Percentiles rank a stretch among this genome's conserved stretches.
These are phyloP conservation scores for Bursaphelenchus okinawaensis DNA, from an alignment of 2,888 invertebrate species.

Conservation along the genomic window DNA sequence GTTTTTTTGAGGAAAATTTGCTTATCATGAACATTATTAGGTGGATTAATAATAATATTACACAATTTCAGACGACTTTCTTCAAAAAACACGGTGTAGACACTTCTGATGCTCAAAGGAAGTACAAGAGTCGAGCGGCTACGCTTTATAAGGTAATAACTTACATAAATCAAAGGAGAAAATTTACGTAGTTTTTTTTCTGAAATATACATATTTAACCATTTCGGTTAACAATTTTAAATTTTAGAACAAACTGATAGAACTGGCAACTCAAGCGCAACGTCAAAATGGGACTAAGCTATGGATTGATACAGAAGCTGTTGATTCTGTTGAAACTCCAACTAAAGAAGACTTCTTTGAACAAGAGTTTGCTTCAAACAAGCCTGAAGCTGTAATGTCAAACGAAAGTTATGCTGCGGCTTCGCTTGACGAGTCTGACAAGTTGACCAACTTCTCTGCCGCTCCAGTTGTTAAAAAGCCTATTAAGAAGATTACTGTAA, in stretches of 20 bases:
- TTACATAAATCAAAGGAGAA: too few species aligned
- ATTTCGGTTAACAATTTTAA: neutral
- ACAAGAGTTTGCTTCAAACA: conserved; percentile 35
- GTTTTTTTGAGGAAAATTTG: conserved; percentile 1
- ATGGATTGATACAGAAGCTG: conserved; percentile 36
- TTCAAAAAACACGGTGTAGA: conserved; percentile 88
- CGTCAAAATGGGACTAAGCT: conserved; percentile 82
- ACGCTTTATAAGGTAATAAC: conserved; percentile 69
- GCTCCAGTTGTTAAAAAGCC: conserved; percentile 63
- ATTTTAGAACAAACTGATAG: conserved; percentile 73
- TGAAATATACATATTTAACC: too few species aligned
- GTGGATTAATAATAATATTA: conserved; percentile 4
- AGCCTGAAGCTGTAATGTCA: neutral
- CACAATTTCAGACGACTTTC: conserved; percentile 71
- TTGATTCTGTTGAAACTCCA: conserved; percentile 12
- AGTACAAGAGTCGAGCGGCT: conserved; percentile 92
- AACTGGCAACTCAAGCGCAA: conserved; percentile 79
- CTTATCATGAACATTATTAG: neutral
- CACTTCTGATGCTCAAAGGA: conserved; percentile 86
- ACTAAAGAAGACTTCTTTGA: conserved; percentile 43
- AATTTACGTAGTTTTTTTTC: neutral
- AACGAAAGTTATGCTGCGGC: conserved; percentile 30
- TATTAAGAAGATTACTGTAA: conserved; percentile 41
- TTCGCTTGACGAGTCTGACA: neutral
- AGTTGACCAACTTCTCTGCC: neutral